Percentiles rank a stretch among this genome's conserved stretches.
phyloP scores from a whole-genome alignment of 2,888 invertebrate genomes.

The Sinodicranocentrus sp. region DNA sequence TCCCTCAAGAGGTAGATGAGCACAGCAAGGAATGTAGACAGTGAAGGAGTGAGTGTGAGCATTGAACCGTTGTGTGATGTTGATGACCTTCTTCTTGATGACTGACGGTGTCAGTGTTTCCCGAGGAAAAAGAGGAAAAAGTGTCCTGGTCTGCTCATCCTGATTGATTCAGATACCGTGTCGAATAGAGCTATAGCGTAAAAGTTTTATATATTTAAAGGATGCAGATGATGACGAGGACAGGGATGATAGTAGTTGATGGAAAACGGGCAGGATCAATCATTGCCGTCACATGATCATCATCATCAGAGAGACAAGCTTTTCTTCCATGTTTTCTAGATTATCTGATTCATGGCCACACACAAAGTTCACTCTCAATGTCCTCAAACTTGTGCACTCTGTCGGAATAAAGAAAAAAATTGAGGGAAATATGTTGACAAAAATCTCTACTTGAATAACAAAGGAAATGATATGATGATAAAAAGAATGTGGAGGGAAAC shows the following conservation, averaged over 20 bases:
- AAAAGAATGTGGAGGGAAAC: too few species aligned
- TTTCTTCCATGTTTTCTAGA: slow-evolving; percentile 9
- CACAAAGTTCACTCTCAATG: background rate
- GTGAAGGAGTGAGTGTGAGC: background rate
- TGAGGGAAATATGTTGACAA: slow-evolving; percentile 2
- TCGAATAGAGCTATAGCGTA: too few species aligned
- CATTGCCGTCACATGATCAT: slow-evolving; percentile 60
- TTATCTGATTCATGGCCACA: slow-evolving; percentile 1
- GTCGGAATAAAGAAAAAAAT: too few species aligned
- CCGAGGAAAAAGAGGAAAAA: too few species aligned
- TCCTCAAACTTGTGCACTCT: too few species aligned
- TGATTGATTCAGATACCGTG: slow-evolving; percentile 35
- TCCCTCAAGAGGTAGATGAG: background rate
- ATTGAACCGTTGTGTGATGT: slow-evolving; percentile 58
- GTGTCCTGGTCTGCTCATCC: too few species aligned
- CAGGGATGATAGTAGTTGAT: background rate
- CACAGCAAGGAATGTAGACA: background rate
- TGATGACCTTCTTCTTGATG: slow-evolving; percentile 60
- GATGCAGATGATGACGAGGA: slow-evolving; percentile 9
- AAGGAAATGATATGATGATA: too few species aligned
- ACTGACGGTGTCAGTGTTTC: slow-evolving; percentile 56
- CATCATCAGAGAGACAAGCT: slow-evolving; percentile 50
- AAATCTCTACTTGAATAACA: background rate
- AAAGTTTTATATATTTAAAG: too few species aligned
- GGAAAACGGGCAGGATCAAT: slow-evolving; percentile 53